Evolutionary conservation across 1,140 invertebrate genomes (phyloP), one percentile per base, ranked within the genome.

Genomic region (Ridgeia piscesae): DNA sequence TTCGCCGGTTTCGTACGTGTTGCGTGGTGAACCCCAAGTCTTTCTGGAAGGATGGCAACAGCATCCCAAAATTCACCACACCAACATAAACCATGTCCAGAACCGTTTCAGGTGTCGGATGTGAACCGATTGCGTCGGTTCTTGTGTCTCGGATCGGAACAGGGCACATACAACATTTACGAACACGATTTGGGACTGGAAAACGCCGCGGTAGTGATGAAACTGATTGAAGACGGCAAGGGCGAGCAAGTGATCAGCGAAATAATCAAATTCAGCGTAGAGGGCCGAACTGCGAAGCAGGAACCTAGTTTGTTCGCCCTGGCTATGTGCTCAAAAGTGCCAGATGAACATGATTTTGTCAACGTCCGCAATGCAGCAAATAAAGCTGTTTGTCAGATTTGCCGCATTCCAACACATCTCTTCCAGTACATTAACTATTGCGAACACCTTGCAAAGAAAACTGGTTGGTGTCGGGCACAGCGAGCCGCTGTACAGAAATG

Each of bases 361-460:
- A 77, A 21, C 58, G 58, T 77, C 27, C 58, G 58, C 58, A 77
- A 31, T 77, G 58, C 58, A 77, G 58, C 58, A 77, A 77, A 77
- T 77, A 77, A 77, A 77, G 58, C 58, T 77, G 58, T 77, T 77
- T 77, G 58, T 77, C 14, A 77, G 27, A 77, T 77, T 77, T 77
- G 58, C 58, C 27, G 58, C 58, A 77, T 77, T 77, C 95, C 97
- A 8, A 95, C 97, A 92, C 94, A 97, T 91, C 96, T 97, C 94
- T 96, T 97, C 95, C 94, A 97, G 27, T 97, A 97, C 92, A 95
- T 96, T 35, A 96, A 97, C 93, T 97, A 96, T 93, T 95, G 95
- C 93, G 96, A 95, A 94, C 95, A 96, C 95, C 94, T 96, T 93
- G 96, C 96, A 94, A 95, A 95, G 92, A 95, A 34, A 9, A 94